phyloP scores from a whole-genome alignment of 2,888 invertebrate species.

The Scrobipalpa costella region DNA sequence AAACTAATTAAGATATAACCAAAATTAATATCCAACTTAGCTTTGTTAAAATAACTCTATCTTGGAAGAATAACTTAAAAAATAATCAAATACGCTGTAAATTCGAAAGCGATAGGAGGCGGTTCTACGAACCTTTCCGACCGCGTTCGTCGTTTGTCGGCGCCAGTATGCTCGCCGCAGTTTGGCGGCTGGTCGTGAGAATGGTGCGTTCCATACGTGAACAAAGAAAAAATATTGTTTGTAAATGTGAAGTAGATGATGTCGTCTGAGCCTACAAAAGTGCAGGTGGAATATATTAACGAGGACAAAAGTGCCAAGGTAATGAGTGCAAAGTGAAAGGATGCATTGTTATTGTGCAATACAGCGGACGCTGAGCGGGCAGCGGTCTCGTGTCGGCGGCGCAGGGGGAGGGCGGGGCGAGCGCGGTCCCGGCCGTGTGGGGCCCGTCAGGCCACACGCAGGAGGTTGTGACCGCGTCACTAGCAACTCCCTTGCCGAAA shows the following conservation, averaged over 20 bases:
- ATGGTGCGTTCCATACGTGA: slow-evolving; percentile 74
- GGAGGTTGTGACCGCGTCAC: slow-evolving; percentile 82
- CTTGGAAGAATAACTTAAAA: slow-evolving; percentile 17
- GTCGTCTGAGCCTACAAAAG: slow-evolving; percentile 77
- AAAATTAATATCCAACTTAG: not conserved
- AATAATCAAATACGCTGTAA: slow-evolving; percentile 47
- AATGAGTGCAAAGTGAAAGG: slow-evolving; percentile 62
- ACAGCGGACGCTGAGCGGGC: slow-evolving; percentile 76
- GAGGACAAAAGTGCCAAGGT: slow-evolving; percentile 76
- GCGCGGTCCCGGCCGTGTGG: slow-evolving; percentile 79
- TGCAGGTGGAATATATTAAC: slow-evolving; percentile 76
- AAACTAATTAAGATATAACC: not conserved
- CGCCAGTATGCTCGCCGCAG: slow-evolving; percentile 77
- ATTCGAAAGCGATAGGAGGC: slow-evolving; percentile 77
- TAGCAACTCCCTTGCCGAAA: slow-evolving; percentile 79
- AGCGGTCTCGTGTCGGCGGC: slow-evolving; percentile 73
- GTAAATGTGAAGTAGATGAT: slow-evolving; percentile 74
- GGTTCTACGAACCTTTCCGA: slow-evolving; percentile 76
- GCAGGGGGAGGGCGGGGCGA: slow-evolving; percentile 82
- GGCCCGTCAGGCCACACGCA: slow-evolving; percentile 81
- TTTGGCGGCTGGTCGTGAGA: slow-evolving; percentile 79
- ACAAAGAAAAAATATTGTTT: slow-evolving; percentile 74
- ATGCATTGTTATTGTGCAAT: slow-evolving; percentile 74
- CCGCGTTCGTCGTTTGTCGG: slow-evolving; percentile 50
- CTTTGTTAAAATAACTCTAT: not conserved